Evolutionary conservation across 2,113 vertebrate species (phyloP).

Genomic region (Esox niger): DNA sequence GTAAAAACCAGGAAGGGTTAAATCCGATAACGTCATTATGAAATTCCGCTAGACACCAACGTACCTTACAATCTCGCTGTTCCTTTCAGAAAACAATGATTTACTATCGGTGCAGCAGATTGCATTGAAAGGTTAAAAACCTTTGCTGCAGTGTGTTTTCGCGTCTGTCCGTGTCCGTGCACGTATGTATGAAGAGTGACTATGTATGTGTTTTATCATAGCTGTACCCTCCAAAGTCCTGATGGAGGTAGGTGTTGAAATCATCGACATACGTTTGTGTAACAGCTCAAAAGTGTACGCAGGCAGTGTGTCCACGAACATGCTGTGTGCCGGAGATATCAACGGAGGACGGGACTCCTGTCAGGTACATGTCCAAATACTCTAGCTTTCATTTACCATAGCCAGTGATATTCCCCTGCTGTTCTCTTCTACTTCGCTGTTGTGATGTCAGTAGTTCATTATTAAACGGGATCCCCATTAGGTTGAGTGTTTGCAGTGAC

Average conservation of each 20-base stretch:
- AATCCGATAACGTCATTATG: too few species aligned
- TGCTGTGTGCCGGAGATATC: conserved; percentile 89
- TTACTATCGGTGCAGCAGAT: background rate
- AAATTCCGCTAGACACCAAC: background rate
- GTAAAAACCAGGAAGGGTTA: background rate
- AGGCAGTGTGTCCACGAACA: conserved; percentile 74
- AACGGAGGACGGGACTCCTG: conserved; percentile 86
- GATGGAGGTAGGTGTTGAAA: conserved; percentile 78
- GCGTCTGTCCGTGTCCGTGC: too few species aligned
- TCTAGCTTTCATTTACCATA: too few species aligned
- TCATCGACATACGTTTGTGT: conserved; percentile 78
- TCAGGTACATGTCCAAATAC: conserved; percentile 72
- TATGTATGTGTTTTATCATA: conserved; percentile 37
- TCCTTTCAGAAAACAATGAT: background rate
- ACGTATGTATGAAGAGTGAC: background rate
- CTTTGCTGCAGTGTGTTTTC: too few species aligned
- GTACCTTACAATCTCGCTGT: background rate
- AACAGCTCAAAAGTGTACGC: conserved; percentile 75
- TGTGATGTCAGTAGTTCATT: too few species aligned
- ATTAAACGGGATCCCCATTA: too few species aligned
- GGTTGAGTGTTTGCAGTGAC: too few species aligned
- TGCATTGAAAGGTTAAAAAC: too few species aligned
- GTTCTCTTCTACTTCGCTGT: too few species aligned
- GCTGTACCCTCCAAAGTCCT: conserved; percentile 72
- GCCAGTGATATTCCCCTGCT: too few species aligned